Base-by-base conservation (phyloP, 2,797 vertebrate genomes). In the Leptoclinus maculatus region DNA sequence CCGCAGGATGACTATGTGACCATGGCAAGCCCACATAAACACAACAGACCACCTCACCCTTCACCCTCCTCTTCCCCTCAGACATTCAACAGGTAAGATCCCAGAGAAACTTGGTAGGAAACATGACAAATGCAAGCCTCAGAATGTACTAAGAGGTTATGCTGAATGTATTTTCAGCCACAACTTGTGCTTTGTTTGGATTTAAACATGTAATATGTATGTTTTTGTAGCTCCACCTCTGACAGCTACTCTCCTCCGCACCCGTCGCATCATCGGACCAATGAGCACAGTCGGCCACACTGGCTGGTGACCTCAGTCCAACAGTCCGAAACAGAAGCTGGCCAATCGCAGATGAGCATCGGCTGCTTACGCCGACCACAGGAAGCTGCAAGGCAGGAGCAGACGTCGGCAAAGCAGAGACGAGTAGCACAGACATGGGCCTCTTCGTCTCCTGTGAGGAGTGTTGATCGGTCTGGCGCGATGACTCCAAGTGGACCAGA, bases 1-100 rank as follows among this genome's bases (percentile, higher is more conserved):
- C 60, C 81, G 66, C 90, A 75, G 62, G 83, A 92, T 7, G 91
- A 93, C 14, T 93, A 93, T 7, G 53, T 91, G 27, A 58, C 66
- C 32, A 92, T 93, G 91, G 47, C 38, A 3, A 93, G 89, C 66
- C 93, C 89, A 29, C 67, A 65, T 1, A 91, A 86, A 79, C 71
- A n/a, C 27, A 23, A 27, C 41, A 57, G 54, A 3, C 65, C 82
- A 0, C 53, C 39, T 14, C 19, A 5, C 47, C 72, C 59, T 8
- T 73, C 80, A 21, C 59, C 82, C 11, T 78, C 68, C 21, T 78
- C 79, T 0, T 77, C 78, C 2, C 77, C 74, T n/a, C 80, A 86
- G 39, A 66, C 83, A 0, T 79, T 87, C 56, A 78, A 49, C 86
- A 89, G 89, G 93, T 92, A 21, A 21, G 39, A 38, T 49, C 32